These are phyloP conservation scores for Carassius auratus DNA, from an alignment of 2,113 vertebrate genomes.

Conservation along the genomic window DNA sequence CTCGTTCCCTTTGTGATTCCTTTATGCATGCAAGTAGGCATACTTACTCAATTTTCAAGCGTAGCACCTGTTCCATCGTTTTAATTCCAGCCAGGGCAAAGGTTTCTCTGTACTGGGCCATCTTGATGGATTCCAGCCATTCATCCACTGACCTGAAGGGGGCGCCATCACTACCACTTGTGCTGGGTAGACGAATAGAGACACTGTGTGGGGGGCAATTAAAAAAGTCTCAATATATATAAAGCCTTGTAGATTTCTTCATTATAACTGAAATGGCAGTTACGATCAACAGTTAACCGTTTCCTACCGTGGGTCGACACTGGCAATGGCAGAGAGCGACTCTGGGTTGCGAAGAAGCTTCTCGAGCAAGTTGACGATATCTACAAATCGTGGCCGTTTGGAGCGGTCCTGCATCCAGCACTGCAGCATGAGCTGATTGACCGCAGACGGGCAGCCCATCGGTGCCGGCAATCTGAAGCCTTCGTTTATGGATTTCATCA, in stretches of 20 bases:
- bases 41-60: conserved; percentile 93
- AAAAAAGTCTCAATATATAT: background rate
- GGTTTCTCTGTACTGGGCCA: conserved; percentile 91
- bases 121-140: conserved; percentile 96
- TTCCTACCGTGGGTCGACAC: conserved; percentile 90
- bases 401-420: conserved; percentile 93
- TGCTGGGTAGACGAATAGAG: conserved; percentile 95
- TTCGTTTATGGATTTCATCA: conserved; percentile 97
- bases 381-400: conserved; percentile 87
- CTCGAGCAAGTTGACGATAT: conserved; percentile 92
- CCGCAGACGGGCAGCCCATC: conserved; percentile 90
- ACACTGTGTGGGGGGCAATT: conserved; percentile 71
- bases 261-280: background rate
- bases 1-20: conserved; percentile 19
- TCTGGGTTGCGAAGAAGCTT: conserved; percentile 89
- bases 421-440: conserved; percentile 97
- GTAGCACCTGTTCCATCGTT: conserved; percentile 89
- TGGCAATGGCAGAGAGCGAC: conserved; percentile 87
- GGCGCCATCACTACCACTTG: conserved; percentile 85
- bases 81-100: conserved; percentile 86
- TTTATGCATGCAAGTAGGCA: conserved; percentile 57
- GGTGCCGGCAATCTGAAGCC: conserved; percentile 93
- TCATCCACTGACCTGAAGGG: conserved; percentile 87
- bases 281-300: background rate
- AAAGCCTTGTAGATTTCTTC: background rate